These are phyloP conservation scores for Pachliopta kotzebuea DNA, from an alignment of 2,888 invertebrate genomes.

Conservation along the genomic window DNA sequence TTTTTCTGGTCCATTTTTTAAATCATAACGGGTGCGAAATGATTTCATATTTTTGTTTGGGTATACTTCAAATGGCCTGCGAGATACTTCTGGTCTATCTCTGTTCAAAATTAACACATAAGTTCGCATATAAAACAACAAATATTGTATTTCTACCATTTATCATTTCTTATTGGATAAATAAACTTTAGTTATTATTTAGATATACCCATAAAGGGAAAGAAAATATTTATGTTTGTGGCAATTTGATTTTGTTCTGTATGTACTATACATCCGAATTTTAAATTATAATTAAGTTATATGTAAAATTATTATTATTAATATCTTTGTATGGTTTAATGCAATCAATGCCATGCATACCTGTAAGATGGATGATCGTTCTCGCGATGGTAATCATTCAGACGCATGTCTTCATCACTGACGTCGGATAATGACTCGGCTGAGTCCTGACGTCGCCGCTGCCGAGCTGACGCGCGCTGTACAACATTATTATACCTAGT, in stretches of 20 bases:
- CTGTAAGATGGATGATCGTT: slow-evolving; percentile 16
- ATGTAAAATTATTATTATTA: no score
- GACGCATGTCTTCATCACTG: slow-evolving; percentile 52
- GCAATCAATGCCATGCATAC: not conserved
- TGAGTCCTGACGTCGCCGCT: slow-evolving; percentile 46
- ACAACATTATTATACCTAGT: not conserved
- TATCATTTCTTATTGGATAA: no score
- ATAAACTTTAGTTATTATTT: no score
- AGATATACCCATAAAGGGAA: no score
- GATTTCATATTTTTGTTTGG: slow-evolving; percentile 35
- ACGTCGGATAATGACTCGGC: slow-evolving; percentile 62
- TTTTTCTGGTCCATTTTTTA: slow-evolving; percentile 31
- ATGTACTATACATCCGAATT: no score
- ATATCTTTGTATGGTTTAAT: no score
- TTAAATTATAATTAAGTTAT: no score
- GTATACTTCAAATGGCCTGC: slow-evolving; percentile 38
- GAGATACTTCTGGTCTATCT: slow-evolving; percentile 37
- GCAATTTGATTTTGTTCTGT: no score
- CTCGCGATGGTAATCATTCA: slow-evolving; percentile 34
- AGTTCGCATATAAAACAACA: no score
- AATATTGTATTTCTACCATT: no score
- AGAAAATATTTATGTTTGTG: no score
- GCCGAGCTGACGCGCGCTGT: slow-evolving; percentile 38
- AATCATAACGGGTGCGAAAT: slow-evolving; percentile 33
- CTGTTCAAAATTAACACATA: slow-evolving; percentile 9